A percentile compares a stretch with the other conserved stretches of the same genome.
phyloP scores from a whole-genome alignment of 2,797 vertebrate species.

The Lutjanus campechanus region DNA sequence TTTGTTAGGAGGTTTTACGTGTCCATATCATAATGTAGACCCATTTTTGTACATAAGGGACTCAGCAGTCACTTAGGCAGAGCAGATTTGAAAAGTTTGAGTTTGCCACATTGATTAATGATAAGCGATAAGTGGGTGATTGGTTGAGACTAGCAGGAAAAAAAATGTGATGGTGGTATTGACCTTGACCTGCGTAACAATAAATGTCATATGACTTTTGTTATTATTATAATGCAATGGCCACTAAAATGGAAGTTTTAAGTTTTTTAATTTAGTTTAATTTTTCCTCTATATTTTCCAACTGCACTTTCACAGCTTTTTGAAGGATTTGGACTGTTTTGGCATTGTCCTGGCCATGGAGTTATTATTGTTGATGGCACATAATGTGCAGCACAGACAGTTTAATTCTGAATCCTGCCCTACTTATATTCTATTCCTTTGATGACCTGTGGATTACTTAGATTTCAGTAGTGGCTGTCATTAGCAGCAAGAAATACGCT shows the following conservation, averaged over 20 bases:
- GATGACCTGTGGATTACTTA: constrained; percentile 12
- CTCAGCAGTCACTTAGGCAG: not conserved
- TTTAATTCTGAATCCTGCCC: too few relatives aligned
- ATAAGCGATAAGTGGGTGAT: not conserved
- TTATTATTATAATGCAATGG: not conserved
- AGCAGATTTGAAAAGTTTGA: not conserved
- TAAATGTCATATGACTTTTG: not conserved
- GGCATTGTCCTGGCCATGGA: not conserved
- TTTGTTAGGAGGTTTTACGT: not conserved
- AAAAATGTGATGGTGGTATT: not conserved
- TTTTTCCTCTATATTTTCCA: not conserved
- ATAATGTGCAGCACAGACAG: too few relatives aligned
- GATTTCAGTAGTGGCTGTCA: constrained; percentile 25
- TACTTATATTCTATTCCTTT: too few relatives aligned
- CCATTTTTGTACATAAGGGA: not conserved
- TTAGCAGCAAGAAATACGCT: constrained; percentile 8
- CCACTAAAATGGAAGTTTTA: too few relatives aligned
- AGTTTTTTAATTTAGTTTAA: too few relatives aligned
- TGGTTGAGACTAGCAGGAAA: not conserved
- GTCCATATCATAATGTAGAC: not conserved
- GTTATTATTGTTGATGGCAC: not conserved
- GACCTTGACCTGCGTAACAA: not conserved
- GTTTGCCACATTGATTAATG: not conserved
- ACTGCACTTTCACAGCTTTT: not conserved
- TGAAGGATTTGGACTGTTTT: not conserved